A percentile compares a stretch with the other conserved stretches of the same genome.
Conservation (phyloP, 2,797 vertebrate genomes). For the Lepus oiostolus region DNA sequence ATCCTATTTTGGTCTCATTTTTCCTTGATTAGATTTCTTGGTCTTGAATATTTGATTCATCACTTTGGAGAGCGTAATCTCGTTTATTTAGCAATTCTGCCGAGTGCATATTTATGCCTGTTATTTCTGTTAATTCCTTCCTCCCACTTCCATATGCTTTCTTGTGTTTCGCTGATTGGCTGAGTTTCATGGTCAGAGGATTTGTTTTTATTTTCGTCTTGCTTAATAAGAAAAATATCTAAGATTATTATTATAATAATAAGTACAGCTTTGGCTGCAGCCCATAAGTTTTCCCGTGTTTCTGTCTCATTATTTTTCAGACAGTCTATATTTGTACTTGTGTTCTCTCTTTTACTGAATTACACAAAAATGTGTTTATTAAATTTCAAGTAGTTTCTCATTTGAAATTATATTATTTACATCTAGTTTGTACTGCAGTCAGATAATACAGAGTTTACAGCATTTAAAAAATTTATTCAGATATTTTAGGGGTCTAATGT, state of each 20-base stretch:
- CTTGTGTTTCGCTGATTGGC: conserved; percentile 50
- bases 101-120: conserved; percentile 68
- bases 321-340: neutral
- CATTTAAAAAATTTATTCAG: conserved; percentile 44
- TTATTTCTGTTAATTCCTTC: conserved; percentile 62
- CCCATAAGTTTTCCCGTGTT: conserved; percentile 8
- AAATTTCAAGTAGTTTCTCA: conserved; percentile 67
- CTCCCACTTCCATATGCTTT: neutral
- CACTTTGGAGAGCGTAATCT: conserved; percentile 52
- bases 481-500: conserved; percentile 39
- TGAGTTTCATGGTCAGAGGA: conserved; percentile 56
- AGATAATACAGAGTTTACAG: conserved; percentile 27
- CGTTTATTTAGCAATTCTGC: conserved; percentile 75
- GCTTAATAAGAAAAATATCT: conserved; percentile 54
- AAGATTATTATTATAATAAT: conserved; percentile 75
- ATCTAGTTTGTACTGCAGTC: conserved; percentile 5
- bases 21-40: conserved; percentile 81
- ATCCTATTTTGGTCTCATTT: conserved; percentile 75
- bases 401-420: conserved; percentile 49
- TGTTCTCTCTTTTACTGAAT: conserved; percentile 11
- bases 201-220: conserved; percentile 68
- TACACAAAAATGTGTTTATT: conserved; percentile 45
- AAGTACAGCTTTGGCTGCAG: conserved; percentile 80
- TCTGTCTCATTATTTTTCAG: conserved; percentile 37
- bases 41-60: conserved; percentile 81